phyloP scores from a whole-genome alignment of 2,113 vertebrate genomes.

The Sinosuthora webbiana region DNA sequence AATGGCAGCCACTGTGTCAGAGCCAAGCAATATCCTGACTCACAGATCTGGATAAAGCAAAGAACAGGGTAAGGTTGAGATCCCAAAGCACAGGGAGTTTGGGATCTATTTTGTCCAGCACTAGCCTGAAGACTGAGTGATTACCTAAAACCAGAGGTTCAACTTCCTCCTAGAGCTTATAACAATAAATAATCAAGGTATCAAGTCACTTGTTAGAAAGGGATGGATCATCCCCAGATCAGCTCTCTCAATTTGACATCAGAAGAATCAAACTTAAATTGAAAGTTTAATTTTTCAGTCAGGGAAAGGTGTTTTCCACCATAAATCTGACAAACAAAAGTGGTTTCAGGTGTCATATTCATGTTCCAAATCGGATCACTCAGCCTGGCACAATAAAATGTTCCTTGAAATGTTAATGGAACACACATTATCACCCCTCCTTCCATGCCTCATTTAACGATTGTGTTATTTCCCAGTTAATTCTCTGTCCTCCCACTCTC shows the following conservation, averaged over 20 bases:
- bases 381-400: not conserved
- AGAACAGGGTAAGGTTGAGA: not conserved
- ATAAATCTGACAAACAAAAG: not conserved
- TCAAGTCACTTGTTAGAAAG: not conserved
- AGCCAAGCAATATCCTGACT: not conserved
- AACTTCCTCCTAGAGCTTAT: not conserved
- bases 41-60: not conserved
- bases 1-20: not conserved
- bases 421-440: not conserved
- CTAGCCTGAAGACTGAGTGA: not conserved
- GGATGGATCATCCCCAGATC: not conserved
- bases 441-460: not conserved
- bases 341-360: not conserved
- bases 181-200: not conserved
- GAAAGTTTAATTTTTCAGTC: not conserved
- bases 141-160: not conserved
- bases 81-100: not conserved
- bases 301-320: not conserved
- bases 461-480: not conserved
- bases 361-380: not conserved
- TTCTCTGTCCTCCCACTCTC: not conserved
- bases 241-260: fast-evolving
- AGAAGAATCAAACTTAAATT: not conserved
- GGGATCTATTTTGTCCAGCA: not conserved
- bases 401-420: not conserved